phyloP scores from a whole-genome alignment of 2,113 vertebrate genomes.

The human region GRCh38 chr7:103324001-103324500 shows the following conservation, averaged over 20 bases:
- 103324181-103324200: not conserved
- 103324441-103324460: not conserved
- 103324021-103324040: slow-evolving; percentile 9
- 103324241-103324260: slow-evolving; percentile 36
- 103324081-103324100: not conserved
- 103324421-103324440: not conserved
- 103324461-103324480: slow-evolving; percentile 76
- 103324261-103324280: slow-evolving; percentile 1
- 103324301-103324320: not conserved
- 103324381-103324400: not conserved
- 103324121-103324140: not conserved
- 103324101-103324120: not conserved
- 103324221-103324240: not conserved
- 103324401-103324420: not conserved
- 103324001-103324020: not conserved
- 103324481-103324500: slow-evolving; percentile 99
- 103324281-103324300: not conserved
- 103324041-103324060: slow-evolving; percentile 1
- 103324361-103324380: slow-evolving; percentile 20
- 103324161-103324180: not conserved
- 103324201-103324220: slow-evolving; percentile 42
- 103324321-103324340: not conserved
- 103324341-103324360: not conserved
- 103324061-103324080: not conserved
- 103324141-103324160: not conserved